These are phyloP conservation scores for Cercocebus atys DNA, from an alignment of 2,113 vertebrate genomes.

Conservation along the genomic window DNA sequence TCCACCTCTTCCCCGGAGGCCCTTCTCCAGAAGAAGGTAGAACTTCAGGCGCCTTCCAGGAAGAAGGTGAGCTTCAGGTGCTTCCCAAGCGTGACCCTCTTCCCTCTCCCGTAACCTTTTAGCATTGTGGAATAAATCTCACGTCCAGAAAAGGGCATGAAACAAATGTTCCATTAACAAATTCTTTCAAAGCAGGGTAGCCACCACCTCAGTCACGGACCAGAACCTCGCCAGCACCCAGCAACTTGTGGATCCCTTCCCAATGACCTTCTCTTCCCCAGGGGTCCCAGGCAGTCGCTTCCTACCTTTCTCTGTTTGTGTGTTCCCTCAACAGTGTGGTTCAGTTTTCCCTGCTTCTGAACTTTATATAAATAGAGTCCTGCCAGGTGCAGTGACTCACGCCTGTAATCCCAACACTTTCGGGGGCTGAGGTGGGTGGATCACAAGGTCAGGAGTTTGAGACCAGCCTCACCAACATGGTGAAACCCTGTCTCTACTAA, in stretches of 20 bases:
- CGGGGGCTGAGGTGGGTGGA: too few relatives aligned
- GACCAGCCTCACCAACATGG: too few relatives aligned
- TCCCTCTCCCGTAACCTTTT: not conserved
- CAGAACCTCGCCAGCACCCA: not conserved
- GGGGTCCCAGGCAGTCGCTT: not conserved
- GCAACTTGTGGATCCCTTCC: fast-evolving
- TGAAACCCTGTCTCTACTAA: too few relatives aligned
- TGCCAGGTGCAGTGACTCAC: too few relatives aligned
- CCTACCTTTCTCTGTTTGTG: not conserved
- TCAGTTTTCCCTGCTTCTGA: not conserved
- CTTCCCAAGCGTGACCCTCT: not conserved
- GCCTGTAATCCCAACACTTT: too few relatives aligned
- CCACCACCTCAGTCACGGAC: not conserved
- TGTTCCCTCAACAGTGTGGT: not conserved
- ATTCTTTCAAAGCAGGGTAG: not conserved
- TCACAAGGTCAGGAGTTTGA: too few relatives aligned
- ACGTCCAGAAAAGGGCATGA: not conserved
- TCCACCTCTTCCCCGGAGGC: not conserved
- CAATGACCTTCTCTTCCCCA: fast-evolving
- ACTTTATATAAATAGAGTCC: not conserved
- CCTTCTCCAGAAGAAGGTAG: not conserved
- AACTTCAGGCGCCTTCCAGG: not conserved
- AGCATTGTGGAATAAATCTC: not conserved
- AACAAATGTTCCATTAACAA: not conserved
- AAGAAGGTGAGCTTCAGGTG: not conserved